Base-by-base conservation (phyloP, 2,797 vertebrate species). In the Mustela erminea region DNA sequence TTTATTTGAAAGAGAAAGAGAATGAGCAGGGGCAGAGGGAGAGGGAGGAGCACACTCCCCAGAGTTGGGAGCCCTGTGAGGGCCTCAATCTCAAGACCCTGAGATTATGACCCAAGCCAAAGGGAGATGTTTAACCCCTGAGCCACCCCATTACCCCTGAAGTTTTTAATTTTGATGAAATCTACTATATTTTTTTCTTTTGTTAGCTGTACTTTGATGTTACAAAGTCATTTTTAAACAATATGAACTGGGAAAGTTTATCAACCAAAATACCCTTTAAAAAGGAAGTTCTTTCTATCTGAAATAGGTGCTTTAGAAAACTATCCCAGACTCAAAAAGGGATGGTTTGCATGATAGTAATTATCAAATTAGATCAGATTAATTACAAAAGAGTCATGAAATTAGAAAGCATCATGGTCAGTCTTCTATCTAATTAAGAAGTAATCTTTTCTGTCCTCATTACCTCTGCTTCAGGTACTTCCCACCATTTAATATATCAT, bases 181-280 rank as follows among this genome's bases (percentile, higher is more conserved):
- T 88, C 29, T 32, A 94, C 0, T 93, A 88, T 88, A 87, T 83
- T 56, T 25, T 81, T 74, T 90, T 52, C 52, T 95, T 85, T 46
- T 56, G 29, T 91, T 29, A 62, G 27, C 60, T 97, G 58, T 96
- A 49, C 13, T 66, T 92, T 91, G 25, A 38, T 95, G 1, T 90
- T 93, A n/a, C 64, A 32, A 85, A 96, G 52, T 81, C 46, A 74
- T 96, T 95, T 94, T 89, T 94, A 94, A 90, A 58, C 60, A 58
- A 3, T 92, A 68, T 60, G 85, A 93, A 54, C 32, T 60, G 43
- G 29, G 11, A 86, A 29, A 46, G 46, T 84, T 93, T 95, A 81
- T 85, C 68, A 64, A 78, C 86, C 6, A 32, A 58, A 60, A 85
- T 13, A 62, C 35, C 35, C 21, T 87, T 75, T 49, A 70, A 64